Evolutionary conservation across 2,888 invertebrate genomes (phyloP).

Genomic region (Lithophane socia): DNA sequence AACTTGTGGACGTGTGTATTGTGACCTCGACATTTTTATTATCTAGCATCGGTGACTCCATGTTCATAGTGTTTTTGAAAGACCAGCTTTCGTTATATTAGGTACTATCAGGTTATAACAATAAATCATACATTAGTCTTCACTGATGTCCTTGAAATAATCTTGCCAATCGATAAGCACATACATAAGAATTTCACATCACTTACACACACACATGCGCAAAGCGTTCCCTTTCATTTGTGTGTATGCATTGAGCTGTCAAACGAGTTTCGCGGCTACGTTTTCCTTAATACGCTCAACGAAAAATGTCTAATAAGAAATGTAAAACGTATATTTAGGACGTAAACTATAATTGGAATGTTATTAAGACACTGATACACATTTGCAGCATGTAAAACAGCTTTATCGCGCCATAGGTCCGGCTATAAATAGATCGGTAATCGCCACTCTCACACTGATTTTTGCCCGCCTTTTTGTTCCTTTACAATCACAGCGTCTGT

Average conservation of each 20-base stretch:
- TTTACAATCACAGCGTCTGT: constrained; percentile 75
- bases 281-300: constrained; percentile 71
- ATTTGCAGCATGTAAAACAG: constrained; percentile 72
- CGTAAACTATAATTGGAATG: constrained; percentile 68
- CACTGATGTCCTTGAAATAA: constrained; percentile 84
- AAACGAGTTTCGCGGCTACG: constrained; percentile 87
- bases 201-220: constrained; percentile 85
- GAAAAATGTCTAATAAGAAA: constrained; percentile 69
- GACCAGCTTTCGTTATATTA: constrained; percentile 48
- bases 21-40: constrained; percentile 70
- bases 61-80: constrained; percentile 62
- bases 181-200: constrained; percentile 85
- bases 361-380: constrained; percentile 62
- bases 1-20: constrained; percentile 68
- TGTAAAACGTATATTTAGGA: constrained; percentile 58
- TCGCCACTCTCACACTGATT: constrained; percentile 86
- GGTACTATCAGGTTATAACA: constrained; percentile 45
- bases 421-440: constrained; percentile 86
- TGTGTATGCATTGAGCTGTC: constrained; percentile 85
- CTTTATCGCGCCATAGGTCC: constrained; percentile 79
- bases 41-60: constrained; percentile 76
- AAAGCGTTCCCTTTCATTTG: constrained; percentile 69
- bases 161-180: constrained; percentile 88
- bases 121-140: constrained; percentile 69
- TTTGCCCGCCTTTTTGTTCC: constrained; percentile 85